Evolutionary conservation across 1,140 invertebrate genomes (phyloP).

Genomic region (Samia ricini): DNA sequence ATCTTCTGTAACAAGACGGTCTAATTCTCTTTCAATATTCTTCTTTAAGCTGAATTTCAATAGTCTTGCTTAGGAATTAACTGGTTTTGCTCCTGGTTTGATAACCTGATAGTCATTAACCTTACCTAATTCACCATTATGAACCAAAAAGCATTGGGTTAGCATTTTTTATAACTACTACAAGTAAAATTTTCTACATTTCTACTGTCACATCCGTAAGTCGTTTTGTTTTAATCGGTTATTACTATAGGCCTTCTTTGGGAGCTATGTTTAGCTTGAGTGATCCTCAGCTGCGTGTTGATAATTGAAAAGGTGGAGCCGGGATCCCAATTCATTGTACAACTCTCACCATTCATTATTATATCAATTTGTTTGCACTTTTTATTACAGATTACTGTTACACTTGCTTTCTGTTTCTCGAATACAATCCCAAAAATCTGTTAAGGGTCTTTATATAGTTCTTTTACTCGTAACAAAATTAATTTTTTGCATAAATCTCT

Average conservation of each 20-base stretch:
- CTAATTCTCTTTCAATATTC: constrained; percentile 14
- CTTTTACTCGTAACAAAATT: too few species aligned
- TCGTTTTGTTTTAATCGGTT: constrained; percentile 13
- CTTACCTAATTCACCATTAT: constrained; percentile 16
- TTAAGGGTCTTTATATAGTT: too few species aligned
- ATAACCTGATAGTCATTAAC: constrained; percentile 12
- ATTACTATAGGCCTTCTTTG: constrained; percentile 13
- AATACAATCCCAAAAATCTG: too few species aligned
- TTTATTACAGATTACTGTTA: too few species aligned
- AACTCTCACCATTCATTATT: constrained; percentile 3
- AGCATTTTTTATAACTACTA: constrained; percentile 15
- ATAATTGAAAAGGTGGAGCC: constrained; percentile 16
- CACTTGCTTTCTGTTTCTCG: too few species aligned
- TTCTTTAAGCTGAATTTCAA: constrained; percentile 12
- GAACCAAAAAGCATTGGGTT: constrained; percentile 16
- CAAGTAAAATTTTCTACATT: constrained; percentile 11
- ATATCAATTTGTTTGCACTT: constrained; percentile 2
- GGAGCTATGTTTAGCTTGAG: constrained; percentile 10
- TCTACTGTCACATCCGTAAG: constrained; percentile 11
- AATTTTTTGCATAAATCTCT: too few species aligned
- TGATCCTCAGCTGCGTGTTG: constrained; percentile 9
- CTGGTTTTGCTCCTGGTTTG: constrained; percentile 7
- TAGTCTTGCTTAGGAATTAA: constrained; percentile 5
- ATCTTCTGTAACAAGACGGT: constrained; percentile 7
- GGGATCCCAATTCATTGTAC: constrained; percentile 18